Percentiles rank a stretch among this genome's conserved stretches.
These are phyloP conservation scores for Caenorhabditis sp. DNA, from an alignment of 2,888 invertebrate species.

Conservation along the genomic window DNA sequence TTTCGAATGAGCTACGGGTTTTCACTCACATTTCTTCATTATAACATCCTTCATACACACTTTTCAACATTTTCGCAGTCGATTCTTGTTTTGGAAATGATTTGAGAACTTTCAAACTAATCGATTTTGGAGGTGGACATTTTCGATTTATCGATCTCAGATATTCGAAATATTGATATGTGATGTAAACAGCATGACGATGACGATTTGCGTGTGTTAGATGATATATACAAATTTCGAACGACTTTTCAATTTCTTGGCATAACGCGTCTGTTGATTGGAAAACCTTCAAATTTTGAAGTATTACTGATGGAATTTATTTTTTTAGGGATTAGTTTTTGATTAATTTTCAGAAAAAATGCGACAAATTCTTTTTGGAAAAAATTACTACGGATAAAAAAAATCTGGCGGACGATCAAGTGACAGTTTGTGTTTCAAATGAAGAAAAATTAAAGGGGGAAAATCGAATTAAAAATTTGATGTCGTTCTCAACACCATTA, in stretches of 20 bases:
- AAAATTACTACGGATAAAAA: too few relatives aligned
- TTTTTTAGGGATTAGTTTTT: too few relatives aligned
- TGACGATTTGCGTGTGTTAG: constrained; percentile 22
- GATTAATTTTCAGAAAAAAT: too few relatives aligned
- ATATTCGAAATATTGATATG: constrained; percentile 20
- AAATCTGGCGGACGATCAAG: too few relatives aligned
- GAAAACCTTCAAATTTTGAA: too few relatives aligned
- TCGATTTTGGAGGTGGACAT: constrained; percentile 15
- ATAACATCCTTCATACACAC: constrained; percentile 17
- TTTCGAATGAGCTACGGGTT: too few relatives aligned
- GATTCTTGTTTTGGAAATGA: constrained; percentile 19
- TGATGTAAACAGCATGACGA: constrained; percentile 14
- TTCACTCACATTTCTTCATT: not conserved
- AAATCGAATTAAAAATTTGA: too few relatives aligned
- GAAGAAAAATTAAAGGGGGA: too few relatives aligned
- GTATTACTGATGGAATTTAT: too few relatives aligned
- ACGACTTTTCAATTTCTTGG: constrained; percentile 21
- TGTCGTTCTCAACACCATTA: too few relatives aligned
- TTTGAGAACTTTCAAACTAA: constrained; percentile 12
- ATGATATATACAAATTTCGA: constrained; percentile 26
- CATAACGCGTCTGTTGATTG: constrained; percentile 18
- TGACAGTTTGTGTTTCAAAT: too few relatives aligned
- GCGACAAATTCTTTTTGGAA: too few relatives aligned
- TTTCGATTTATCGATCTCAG: constrained; percentile 19
- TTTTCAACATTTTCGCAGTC: constrained; percentile 24